Conservation (phyloP, 2,113 vertebrate genomes). For the Lamprotornis superbus region DNA sequence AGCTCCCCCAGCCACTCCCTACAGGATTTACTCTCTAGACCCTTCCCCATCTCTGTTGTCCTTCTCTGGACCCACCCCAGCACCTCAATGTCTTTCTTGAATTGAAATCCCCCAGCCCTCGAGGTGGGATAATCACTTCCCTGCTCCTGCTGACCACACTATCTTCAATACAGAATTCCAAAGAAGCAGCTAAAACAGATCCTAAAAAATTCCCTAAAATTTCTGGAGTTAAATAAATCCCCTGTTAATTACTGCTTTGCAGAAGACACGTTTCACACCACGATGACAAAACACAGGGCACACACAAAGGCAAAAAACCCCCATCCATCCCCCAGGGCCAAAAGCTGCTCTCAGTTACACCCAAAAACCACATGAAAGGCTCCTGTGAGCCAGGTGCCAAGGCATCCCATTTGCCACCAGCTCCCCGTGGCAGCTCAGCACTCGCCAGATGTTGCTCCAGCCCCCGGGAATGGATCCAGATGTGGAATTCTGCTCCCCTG, state of each 20-base stretch:
- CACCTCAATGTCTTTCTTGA: background rate
- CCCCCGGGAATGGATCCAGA: background rate
- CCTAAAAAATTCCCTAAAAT: background rate
- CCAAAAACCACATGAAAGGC: constrained; percentile 57
- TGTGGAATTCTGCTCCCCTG: background rate
- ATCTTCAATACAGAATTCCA: fast-evolving
- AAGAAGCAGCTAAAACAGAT: background rate
- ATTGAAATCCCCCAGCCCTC: fast-evolving
- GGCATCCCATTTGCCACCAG: background rate
- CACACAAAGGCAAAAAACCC: background rate
- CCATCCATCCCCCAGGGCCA: constrained; percentile 12
- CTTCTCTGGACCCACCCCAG: background rate
- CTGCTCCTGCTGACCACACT: background rate
- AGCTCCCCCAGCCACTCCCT: background rate
- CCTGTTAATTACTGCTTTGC: background rate
- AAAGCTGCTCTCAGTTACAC: constrained; percentile 34
- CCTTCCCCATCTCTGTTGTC: fast-evolving
- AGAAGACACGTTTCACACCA: background rate
- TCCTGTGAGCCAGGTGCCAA: background rate
- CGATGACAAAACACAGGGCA: background rate
- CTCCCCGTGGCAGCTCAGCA: background rate
- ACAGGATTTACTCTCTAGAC: background rate
- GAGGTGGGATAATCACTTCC: background rate
- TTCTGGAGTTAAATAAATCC: background rate
- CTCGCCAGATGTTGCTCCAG: background rate